These are phyloP conservation scores for Corythoichthys haematopterus DNA, from an alignment of 2,113 vertebrate genomes.

Conservation along the genomic window DNA sequence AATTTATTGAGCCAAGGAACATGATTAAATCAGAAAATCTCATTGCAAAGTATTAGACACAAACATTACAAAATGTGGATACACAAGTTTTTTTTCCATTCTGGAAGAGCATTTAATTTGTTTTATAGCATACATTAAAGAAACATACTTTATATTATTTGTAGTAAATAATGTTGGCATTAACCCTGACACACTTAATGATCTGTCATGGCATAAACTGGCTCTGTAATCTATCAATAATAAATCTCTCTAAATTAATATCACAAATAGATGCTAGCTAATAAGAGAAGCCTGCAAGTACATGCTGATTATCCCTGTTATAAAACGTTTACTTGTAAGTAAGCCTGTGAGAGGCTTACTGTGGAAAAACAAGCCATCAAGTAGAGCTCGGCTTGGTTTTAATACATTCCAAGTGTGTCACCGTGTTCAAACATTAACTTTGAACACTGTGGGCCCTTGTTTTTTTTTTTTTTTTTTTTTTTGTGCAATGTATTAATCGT, in stretches of 20 bases:
- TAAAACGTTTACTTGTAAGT: conserved; percentile 38
- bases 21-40: background rate
- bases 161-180: background rate
- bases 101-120: background rate
- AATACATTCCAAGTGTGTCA: conserved; percentile 61
- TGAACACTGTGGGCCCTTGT: conserved; percentile 29
- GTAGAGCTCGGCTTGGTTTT: conserved; percentile 26
- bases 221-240: background rate
- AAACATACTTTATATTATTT: background rate
- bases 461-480: background rate
- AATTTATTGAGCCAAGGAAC: background rate
- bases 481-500: conserved; percentile 36
- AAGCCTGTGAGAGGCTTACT: conserved; percentile 19
- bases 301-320: conserved; percentile 14
- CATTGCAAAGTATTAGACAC: background rate
- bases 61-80: background rate
- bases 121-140: background rate
- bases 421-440: conserved; percentile 68
- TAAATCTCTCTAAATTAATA: background rate
- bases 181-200: background rate
- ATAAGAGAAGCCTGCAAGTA: conserved; percentile 1
- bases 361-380: conserved; percentile 38
- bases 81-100: background rate
- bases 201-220: no score
- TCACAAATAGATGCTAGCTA: conserved; percentile 11